These are phyloP conservation scores for Theristicus caerulescens DNA, from an alignment of 2,113 vertebrate species.

Conservation along the genomic window DNA sequence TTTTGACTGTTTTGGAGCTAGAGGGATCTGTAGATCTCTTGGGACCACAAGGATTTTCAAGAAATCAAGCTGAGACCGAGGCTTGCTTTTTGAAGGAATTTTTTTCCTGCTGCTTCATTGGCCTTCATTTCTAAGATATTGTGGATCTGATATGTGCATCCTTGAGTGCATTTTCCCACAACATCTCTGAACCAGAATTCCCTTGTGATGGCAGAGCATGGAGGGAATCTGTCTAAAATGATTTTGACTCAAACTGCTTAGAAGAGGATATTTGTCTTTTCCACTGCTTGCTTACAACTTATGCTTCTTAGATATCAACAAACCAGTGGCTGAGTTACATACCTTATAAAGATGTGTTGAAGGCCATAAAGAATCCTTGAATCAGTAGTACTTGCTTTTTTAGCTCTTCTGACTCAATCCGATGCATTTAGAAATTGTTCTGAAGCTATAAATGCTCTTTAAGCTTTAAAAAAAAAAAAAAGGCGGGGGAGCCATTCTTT, in stretches of 20 bases:
- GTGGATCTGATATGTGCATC: background rate
- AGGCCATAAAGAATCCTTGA: background rate
- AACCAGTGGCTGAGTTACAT: background rate
- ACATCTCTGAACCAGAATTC: background rate
- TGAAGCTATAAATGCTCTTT: background rate
- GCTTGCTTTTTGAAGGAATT: background rate
- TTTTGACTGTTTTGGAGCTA: background rate
- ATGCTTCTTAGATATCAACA: background rate
- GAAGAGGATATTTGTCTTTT: background rate
- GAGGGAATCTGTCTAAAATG: background rate
- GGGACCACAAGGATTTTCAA: background rate
- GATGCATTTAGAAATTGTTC: background rate
- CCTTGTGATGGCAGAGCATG: background rate
- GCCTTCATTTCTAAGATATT: background rate
- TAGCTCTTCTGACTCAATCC: background rate
- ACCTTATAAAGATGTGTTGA: background rate
- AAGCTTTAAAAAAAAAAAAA: background rate
- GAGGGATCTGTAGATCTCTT: background rate
- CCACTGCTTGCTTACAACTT: background rate
- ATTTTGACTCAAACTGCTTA: background rate
- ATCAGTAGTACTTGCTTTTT: background rate
- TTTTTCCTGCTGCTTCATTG: background rate
- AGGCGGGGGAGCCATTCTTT: background rate
- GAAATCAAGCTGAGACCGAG: background rate
- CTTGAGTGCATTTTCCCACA: background rate